Evolutionary conservation across 2,888 invertebrate species (phyloP).

Genomic region (Leucophenga montana): DNA sequence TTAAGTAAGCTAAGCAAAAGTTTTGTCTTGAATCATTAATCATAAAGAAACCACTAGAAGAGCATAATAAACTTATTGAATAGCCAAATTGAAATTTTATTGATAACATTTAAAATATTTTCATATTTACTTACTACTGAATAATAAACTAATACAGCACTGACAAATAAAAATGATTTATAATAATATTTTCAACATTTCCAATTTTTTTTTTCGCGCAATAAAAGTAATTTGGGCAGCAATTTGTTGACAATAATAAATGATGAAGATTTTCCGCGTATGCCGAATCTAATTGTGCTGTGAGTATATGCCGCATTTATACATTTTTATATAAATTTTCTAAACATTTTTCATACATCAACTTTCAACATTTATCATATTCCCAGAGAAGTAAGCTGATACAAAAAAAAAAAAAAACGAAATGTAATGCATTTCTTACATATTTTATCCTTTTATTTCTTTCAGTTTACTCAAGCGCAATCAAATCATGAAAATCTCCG

Average conservation of each 20-base stretch:
- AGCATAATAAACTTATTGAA: conserved; percentile 4
- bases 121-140: not conserved
- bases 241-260: conserved; percentile 83
- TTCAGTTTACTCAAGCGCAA: conserved; percentile 90
- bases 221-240: conserved; percentile 81
- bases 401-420: not conserved
- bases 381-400: not conserved
- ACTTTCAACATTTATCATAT: not conserved
- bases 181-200: not conserved
- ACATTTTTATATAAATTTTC: not conserved
- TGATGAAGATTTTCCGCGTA: conserved; percentile 80
- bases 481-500: conserved; percentile 84
- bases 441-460: conserved; percentile 53
- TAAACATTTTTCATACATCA: not conserved
- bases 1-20: no score
- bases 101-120: conserved; percentile 7
- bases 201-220: not conserved
- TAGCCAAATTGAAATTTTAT: not conserved
- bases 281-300: conserved; percentile 84
- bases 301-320: conserved; percentile 75
- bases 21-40: not conserved
- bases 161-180: not conserved
- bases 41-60: not conserved
- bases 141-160: not conserved
- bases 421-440: not conserved